Evolutionary conservation across 2,797 vertebrate species (phyloP), one percentile per base, ranked within the genome.

Genomic region (Falco naumanni): DNA sequence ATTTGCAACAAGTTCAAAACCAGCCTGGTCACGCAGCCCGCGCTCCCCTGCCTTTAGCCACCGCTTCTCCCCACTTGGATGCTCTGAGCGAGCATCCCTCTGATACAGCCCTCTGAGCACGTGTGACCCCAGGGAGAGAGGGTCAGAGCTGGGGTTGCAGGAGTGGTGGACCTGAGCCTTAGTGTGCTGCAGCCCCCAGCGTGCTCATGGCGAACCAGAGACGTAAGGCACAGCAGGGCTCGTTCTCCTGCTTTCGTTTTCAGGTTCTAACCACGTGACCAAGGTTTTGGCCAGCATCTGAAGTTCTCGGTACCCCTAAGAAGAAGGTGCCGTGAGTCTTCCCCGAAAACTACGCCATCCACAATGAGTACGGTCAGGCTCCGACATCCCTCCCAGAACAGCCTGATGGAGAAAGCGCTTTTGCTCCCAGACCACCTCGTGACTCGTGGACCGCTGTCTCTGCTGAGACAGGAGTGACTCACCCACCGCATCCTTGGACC

Each of bases 311-410:
- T 56, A 53, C 15, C 14, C 9, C 29, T 1, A 2, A 76, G 39
- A 78, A 54, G 50, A 56, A 70, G 25, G 16, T 65, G 37, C 18
- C 53, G 25, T 2, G 0, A 19, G 6, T 65, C 47, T 61, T 59
- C 16, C 50, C 50, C 34, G 39, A 51, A 87, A 79, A 70, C 18
- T 45, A 39, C 0, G 2, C 10, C 1, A 0, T 59, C 10, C 34
- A 25, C 3, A 5, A 64, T 13, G 39, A 66, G 22, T 4, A 9
- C 2, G 2, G 34, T 56, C 66, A 64, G 0, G 1, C 13, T 33
- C 33, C 24, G 10, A 47, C 29, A 28, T 6, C 37, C 33, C 9
- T 51, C 53, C 0, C 1, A 57, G 70, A 79, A 37, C 26, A 25
- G 12, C 43, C 48, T 18, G 22, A 16, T 8, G 33, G 69, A 72